Conservation (phyloP, 1,140 invertebrate species). For the Liolophura sinensis region DNA sequence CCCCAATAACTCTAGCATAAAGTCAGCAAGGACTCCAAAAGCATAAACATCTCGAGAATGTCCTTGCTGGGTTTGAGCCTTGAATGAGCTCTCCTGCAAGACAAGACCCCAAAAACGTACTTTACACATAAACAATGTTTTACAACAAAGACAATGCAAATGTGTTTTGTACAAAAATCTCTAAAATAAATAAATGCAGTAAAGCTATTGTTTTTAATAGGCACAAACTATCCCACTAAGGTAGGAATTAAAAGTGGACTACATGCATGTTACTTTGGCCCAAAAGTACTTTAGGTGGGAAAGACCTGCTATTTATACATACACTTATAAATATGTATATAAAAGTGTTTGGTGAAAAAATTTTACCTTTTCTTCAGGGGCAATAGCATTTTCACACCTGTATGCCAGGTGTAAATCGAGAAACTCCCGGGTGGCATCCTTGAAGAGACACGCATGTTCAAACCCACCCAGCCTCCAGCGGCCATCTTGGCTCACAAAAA, state of each 20-base stretch:
- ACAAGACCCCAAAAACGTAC: no score
- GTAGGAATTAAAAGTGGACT: no score
- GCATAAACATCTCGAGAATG: slow-evolving; percentile 76
- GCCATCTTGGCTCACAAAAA: slow-evolving; percentile 79
- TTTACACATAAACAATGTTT: no score
- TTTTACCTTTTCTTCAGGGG: slow-evolving; percentile 70
- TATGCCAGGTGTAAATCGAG: slow-evolving; percentile 71
- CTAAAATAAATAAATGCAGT: no score
- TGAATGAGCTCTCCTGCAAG: slow-evolving; percentile 42
- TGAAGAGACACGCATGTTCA: slow-evolving; percentile 73
- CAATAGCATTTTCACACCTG: slow-evolving; percentile 71
- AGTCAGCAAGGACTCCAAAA: slow-evolving; percentile 77
- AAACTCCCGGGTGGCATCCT: slow-evolving; percentile 69
- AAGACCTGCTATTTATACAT: no score
- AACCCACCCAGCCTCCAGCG: slow-evolving; percentile 82
- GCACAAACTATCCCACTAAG: no score
- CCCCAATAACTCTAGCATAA: slow-evolving; percentile 73
- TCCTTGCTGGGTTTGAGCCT: slow-evolving; percentile 50
- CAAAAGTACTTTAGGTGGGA: no score
- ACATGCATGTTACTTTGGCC: no score
- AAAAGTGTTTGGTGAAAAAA: slow-evolving; percentile 7
- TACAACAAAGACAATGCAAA: no score
- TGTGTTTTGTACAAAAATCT: no score
- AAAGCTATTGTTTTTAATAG: no score
- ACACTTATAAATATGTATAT: no score